Evolutionary conservation across 2,797 vertebrate genomes (phyloP).

Genomic region (Pipistrellus kuhlii): DNA sequence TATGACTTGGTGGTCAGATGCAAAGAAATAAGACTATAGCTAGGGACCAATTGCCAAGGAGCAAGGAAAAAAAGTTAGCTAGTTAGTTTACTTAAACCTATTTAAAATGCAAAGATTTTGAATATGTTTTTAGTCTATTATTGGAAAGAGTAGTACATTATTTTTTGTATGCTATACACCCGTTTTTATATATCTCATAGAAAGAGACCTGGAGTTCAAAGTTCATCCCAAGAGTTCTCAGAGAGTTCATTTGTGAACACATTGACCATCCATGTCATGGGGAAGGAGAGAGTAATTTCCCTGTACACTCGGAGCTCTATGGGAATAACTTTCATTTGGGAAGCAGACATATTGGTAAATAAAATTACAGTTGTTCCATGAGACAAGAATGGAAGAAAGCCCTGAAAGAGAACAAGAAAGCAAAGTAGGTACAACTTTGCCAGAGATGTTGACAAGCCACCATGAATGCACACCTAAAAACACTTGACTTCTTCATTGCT

Average conservation of each 20-base stretch:
- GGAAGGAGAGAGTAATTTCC: not conserved
- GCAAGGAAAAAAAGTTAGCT: not conserved
- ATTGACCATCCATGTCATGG: not conserved
- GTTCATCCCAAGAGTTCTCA: not conserved
- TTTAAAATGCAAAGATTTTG: not conserved
- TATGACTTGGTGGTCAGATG: not conserved
- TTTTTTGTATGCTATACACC: not conserved
- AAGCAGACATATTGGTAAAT: not conserved
- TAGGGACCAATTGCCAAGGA: not conserved
- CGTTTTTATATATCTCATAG: not conserved
- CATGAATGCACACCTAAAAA: conserved; percentile 41
- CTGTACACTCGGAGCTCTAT: not conserved
- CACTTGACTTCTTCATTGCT: conserved; percentile 19
- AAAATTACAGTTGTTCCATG: not conserved
- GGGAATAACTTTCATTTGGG: not conserved
- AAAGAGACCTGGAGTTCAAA: conserved; percentile 17
- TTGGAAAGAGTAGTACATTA: not conserved
- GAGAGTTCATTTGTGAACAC: not conserved
- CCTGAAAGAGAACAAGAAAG: not conserved
- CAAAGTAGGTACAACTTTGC: conserved; percentile 61
- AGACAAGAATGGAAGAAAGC: not conserved
- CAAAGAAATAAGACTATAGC: not conserved
- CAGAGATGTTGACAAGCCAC: conserved; percentile 37
- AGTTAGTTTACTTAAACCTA: not conserved
- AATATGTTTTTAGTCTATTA: not conserved